Percentiles rank a stretch among this genome's conserved stretches.
These are phyloP conservation scores for Triplophysa bombifrons DNA, from an alignment of 2,797 vertebrate species.

Conservation along the genomic window DNA sequence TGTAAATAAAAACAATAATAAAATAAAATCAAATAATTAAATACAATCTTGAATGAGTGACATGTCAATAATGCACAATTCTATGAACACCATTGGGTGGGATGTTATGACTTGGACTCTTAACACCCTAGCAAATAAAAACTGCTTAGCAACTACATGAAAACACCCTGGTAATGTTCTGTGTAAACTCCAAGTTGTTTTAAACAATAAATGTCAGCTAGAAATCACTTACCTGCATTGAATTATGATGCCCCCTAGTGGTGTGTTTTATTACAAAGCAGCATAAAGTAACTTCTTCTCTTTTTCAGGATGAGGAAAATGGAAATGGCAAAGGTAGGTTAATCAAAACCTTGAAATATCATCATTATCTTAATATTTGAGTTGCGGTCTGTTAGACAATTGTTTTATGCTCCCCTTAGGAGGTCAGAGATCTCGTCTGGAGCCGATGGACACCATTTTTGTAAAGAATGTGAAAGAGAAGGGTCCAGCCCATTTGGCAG, in stretches of 20 bases:
- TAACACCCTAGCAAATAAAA: too few species aligned
- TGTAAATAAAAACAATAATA: not conserved
- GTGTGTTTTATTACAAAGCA: constrained; percentile 18
- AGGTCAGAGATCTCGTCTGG: constrained; percentile 76
- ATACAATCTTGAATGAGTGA: too few species aligned
- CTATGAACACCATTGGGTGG: too few species aligned
- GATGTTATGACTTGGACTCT: too few species aligned
- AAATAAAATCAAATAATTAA: not conserved
- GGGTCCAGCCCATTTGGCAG: constrained; percentile 89
- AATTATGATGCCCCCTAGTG: constrained; percentile 43
- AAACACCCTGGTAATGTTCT: not conserved
- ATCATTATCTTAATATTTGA: not conserved
- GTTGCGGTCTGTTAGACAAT: not conserved
- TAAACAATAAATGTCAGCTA: not conserved
- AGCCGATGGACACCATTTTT: constrained; percentile 98
- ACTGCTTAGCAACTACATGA: too few species aligned
- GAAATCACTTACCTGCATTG: not conserved
- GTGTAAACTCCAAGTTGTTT: not conserved
- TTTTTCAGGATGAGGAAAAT: constrained; percentile 66
- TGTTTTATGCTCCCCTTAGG: constrained; percentile 58
- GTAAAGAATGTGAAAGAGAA: constrained; percentile 92
- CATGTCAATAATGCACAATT: too few species aligned
- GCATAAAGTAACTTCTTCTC: not conserved
- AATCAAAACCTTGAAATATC: not conserved
- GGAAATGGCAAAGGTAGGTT: constrained; percentile 65